Conservation (phyloP, 2,797 vertebrate species). For the Phrynocephalus vlangalii region DNA sequence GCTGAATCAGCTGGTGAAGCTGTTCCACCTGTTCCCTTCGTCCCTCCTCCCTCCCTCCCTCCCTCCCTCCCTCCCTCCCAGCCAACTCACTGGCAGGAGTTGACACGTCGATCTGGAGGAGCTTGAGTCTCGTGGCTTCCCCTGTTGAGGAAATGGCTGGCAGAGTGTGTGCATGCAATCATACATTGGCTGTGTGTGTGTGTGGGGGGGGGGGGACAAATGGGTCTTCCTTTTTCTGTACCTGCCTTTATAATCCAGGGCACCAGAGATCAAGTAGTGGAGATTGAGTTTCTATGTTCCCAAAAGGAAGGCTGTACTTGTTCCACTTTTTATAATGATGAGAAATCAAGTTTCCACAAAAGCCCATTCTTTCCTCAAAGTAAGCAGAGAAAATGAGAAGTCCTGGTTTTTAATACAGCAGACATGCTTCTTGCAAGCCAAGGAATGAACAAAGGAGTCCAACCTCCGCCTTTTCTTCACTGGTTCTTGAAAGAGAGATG, state of each 20-base stretch:
- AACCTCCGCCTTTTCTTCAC: background rate
- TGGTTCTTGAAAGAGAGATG: background rate
- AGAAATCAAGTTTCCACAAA: background rate
- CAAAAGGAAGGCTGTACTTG: background rate
- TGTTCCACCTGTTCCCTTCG: slow-evolving; percentile 43
- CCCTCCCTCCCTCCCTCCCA: slow-evolving; percentile 15
- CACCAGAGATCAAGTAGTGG: background rate
- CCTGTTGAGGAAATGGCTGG: slow-evolving; percentile 28
- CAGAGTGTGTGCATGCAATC: background rate
- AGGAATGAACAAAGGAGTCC: background rate
- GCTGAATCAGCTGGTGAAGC: slow-evolving; percentile 41
- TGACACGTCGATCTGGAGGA: slow-evolving; percentile 15
- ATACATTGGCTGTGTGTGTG: no score
- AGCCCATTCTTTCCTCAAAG: background rate
- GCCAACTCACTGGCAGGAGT: slow-evolving; percentile 31
- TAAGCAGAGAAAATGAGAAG: background rate
- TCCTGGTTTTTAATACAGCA: background rate
- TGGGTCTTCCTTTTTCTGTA: background rate
- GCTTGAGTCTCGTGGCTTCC: slow-evolving; percentile 16
- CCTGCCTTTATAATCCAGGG: background rate
- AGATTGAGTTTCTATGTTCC: background rate
- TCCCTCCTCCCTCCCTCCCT: background rate
- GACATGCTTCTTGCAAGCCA: background rate
- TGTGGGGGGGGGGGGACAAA: background rate
- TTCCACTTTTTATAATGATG: background rate